Conservation (phyloP, 2,113 vertebrate genomes). For the Menidia beryllina region DNA sequence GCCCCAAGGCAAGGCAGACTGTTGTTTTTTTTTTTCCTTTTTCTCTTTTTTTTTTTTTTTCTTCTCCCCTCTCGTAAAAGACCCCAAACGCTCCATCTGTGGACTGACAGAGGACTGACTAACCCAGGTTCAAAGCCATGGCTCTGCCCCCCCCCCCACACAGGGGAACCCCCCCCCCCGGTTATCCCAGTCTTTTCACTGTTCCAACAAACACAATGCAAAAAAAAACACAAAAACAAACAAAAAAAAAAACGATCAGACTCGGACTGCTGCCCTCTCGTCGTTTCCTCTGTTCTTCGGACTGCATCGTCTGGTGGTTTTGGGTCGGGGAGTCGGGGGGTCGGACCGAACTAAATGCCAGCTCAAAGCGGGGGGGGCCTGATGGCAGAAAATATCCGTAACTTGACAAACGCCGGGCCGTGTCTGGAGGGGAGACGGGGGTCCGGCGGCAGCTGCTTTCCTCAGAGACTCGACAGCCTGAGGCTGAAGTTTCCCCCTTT, state of each 20-base stretch:
- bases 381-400: constrained; percentile 73
- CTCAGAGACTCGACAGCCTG: constrained; percentile 72
- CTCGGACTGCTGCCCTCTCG: constrained; percentile 76
- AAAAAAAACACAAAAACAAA: too few relatives aligned
- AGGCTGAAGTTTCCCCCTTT: constrained; percentile 59
- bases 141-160: constrained; percentile 66
- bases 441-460: constrained; percentile 70
- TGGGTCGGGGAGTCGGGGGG: constrained; percentile 70
- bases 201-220: constrained; percentile 79
- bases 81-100: constrained; percentile 63
- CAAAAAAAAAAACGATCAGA: too few relatives aligned
- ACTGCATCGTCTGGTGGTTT: constrained; percentile 64
- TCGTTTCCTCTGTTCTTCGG: constrained; percentile 46
- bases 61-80: constrained; percentile 45
- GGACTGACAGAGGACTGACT: constrained; percentile 79
- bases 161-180: constrained; percentile 75
- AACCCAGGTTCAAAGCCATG: constrained; percentile 88
- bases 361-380: constrained; percentile 62
- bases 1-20: constrained; percentile 85
- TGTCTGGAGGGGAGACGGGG: constrained; percentile 66
- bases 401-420: constrained; percentile 78
- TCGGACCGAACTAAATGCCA: constrained; percentile 73
- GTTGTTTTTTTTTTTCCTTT: constrained; percentile 38
- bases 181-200: constrained; percentile 82
- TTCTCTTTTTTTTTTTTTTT: constrained; percentile 43